These are phyloP conservation scores for Cheilosia scutellata DNA, from an alignment of 2,888 invertebrate species.

Conservation along the genomic window DNA sequence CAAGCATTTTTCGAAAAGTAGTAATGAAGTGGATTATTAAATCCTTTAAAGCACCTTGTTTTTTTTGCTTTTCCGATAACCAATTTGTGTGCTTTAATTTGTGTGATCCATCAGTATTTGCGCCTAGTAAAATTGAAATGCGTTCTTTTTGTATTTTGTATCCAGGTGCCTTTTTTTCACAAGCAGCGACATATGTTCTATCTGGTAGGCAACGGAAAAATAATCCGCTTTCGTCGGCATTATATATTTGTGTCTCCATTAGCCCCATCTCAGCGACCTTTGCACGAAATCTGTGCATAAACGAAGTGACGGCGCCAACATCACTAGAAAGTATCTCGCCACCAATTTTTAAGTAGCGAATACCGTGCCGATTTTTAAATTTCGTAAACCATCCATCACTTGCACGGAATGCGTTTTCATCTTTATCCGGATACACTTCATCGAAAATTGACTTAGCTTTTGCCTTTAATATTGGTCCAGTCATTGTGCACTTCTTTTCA, in stretches of 20 bases:
- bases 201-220: slow-evolving; percentile 24
- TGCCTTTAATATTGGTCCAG: too few species aligned
- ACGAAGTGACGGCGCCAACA: slow-evolving; percentile 20
- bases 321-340: slow-evolving; percentile 11
- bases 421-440: too few species aligned
- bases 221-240: slow-evolving; percentile 34
- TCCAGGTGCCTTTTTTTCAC: slow-evolving; percentile 33
- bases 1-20: slow-evolving; percentile 47
- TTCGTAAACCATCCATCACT: too few species aligned
- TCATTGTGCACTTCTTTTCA: too few species aligned
- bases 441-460: too few species aligned
- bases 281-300: slow-evolving; percentile 18
- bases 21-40: slow-evolving; percentile 74
- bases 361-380: too few species aligned
- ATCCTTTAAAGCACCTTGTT: slow-evolving; percentile 27
- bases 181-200: slow-evolving; percentile 27
- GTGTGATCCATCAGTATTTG: slow-evolving; percentile 33
- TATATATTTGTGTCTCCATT: slow-evolving; percentile 48
- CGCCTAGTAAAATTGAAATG: slow-evolving; percentile 31
- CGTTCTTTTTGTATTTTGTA: slow-evolving; percentile 25
- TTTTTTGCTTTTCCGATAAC: slow-evolving; percentile 46
- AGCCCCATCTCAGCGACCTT: slow-evolving; percentile 39
- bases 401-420: too few species aligned
- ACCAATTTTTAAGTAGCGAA: too few species aligned
- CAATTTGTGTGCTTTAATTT: slow-evolving; percentile 24